Evolutionary conservation across 2,888 invertebrate species (phyloP), one percentile per base, ranked within the genome.

Genomic region (Apeira syringaria): DNA sequence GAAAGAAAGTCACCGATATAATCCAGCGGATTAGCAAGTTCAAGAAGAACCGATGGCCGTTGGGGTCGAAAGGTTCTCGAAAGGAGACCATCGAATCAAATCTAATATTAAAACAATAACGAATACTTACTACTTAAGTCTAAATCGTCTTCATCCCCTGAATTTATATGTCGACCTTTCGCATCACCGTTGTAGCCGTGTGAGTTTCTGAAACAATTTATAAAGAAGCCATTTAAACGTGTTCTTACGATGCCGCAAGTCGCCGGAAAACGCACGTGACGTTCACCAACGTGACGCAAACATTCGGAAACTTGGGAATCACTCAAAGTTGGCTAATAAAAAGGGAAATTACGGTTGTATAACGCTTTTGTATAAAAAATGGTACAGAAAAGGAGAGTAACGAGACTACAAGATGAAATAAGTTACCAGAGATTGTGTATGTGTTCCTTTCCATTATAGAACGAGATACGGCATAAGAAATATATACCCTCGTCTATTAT

Each of bases 151-250:
- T 90, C 90, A 47, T 90, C 90, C n/a, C 85, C 87, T 1, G 90
- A 87, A 60, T 87, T 76, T 64, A 84, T 79, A 53, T 87, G 85
- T 37, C 80, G 78, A 58, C 83, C 59, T 58, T 88, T 88, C 76
- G 74, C 69, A 73, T 92, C 76, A 69, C 91, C 75, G 90, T 92
- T 90, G 65, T 91, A 88, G 6, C 80, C 85, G 50, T 84, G 86
- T 44, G 83, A 76, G 59, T 87, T 72, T 65, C 88, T 89, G 74
- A 13, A 81, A 78, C 34, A 49, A n/a, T n/a, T n/a, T n/a, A n/a
- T n/a, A n/a, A 44, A 15, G 7, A 30, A 11, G 11, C 5, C 10
- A 24, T 20, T 20, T 2, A 4, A 20, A 6, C 20, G 20, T 20
- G 2, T 24, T 33, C 8, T 24, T 33, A 5, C 31, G n/a, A 33